Evolutionary conservation across 2,888 invertebrate genomes (phyloP).

Genomic region (Steromphala cineraria): DNA sequence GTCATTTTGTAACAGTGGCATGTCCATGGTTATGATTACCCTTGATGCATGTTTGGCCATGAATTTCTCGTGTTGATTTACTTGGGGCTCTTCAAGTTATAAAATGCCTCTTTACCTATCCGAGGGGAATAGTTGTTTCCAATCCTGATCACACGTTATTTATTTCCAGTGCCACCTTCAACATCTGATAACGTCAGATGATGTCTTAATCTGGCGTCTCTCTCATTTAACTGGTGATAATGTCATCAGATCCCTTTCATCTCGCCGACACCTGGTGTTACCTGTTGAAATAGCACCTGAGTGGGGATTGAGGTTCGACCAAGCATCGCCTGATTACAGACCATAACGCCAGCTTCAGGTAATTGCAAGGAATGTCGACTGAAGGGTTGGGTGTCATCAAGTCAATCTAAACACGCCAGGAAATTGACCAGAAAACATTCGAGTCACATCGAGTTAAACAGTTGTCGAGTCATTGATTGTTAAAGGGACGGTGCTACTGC

Average conservation of each 20-base stretch:
- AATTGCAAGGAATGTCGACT: background rate
- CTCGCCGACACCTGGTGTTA: background rate
- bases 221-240: background rate
- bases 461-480: background rate
- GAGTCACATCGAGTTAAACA: background rate
- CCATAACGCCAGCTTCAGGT: background rate
- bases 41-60: no score
- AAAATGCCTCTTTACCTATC: no score
- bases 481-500: no score
- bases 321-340: background rate
- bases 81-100: no score
- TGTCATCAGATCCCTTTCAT: background rate
- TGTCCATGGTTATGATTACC: no score
- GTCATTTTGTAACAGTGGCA: no score
- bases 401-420: background rate
- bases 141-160: no score
- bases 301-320: background rate
- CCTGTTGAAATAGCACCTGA: background rate
- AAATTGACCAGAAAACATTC: background rate
- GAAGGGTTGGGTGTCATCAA: background rate
- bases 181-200: background rate
- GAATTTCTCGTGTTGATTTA: no score
- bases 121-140: no score
- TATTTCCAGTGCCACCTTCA: no score
- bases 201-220: background rate